These are phyloP conservation scores for Penaeus indicus DNA, from an alignment of 1,140 invertebrate species.

Conservation along the genomic window DNA sequence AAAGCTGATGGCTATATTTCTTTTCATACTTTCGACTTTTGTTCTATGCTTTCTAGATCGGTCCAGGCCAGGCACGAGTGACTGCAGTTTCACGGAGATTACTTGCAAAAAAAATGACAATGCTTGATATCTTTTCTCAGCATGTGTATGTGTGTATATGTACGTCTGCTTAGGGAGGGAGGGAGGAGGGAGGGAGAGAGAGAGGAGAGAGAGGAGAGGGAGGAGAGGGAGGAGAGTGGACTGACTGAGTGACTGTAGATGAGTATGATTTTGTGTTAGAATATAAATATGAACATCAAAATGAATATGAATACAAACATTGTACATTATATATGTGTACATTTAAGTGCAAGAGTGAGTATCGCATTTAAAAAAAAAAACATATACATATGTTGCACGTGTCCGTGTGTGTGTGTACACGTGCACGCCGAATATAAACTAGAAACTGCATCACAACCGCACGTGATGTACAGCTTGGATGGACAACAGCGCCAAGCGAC, in stretches of 20 bases:
- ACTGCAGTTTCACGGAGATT: no score
- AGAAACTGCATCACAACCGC: no score
- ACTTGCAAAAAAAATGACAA: no score
- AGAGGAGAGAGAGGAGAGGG: not conserved
- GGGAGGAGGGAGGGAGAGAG: not conserved
- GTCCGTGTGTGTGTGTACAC: not conserved
- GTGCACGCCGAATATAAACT: not conserved
- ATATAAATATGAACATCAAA: slow-evolving; percentile 13
- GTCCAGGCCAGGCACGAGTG: no score
- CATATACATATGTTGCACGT: not conserved
- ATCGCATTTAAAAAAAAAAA: not conserved
- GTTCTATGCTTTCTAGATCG: no score
- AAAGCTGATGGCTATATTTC: no score
- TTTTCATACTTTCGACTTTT: no score
- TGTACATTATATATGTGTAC: slow-evolving; percentile 28
- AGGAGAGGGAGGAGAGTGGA: not conserved
- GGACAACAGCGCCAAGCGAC: no score
- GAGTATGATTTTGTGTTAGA: not conserved
- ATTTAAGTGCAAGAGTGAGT: slow-evolving; percentile 10
- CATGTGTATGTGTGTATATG: no score
- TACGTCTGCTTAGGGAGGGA: no score
- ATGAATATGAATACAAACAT: slow-evolving; percentile 7
- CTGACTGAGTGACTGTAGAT: not conserved
- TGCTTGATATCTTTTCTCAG: no score
- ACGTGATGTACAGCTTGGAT: no score